Evolutionary conservation across 2,797 vertebrate species (phyloP), one percentile per base, ranked within the genome.

Genomic region (Varecia variegata): DNA sequence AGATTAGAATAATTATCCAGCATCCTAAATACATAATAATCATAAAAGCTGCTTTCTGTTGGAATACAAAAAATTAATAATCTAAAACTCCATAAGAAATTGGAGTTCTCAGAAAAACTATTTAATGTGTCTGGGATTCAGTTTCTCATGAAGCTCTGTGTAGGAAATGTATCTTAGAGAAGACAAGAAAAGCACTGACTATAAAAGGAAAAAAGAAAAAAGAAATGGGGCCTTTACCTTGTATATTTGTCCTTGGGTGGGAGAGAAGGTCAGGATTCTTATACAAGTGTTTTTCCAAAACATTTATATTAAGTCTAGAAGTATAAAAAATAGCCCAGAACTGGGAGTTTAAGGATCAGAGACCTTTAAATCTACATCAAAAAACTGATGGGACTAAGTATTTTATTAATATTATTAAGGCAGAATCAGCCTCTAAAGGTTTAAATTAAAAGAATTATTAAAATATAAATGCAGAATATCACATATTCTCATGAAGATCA

Each of bases 261-360:
- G 12, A 67, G 9, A 77, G 2, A 23, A 67, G 74, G 86, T 68
- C 73, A 83, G 8, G 9, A 90, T 50, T 85, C 56, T 88, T 82
- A 88, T 1, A 88, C 35, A 50, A 82, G 79, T 79, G 11, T 60
- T 81, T 85, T 96, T 27, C 58, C 50, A 74, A 86, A 60, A 56
- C 81, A 23, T n/a, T 79, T 88, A 43, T 74, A 52, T 76, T 54
- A 92, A 93, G 35, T 79, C 45, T 88, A 91, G 40, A 83, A 89
- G 43, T 83, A 80, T 89, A 58, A 93, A 97, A 82, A 87, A 45
- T 23, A 86, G n/a, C 60, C 85, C 17, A 47, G 62, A 90, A 43
- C 40, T 93, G n/a, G 40, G 47, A 86, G 21, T 71, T 62, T 80
- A 35, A 79, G 21, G 3, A 25, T 38, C 86, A 89, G n/a, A 60